Evolutionary conservation across 2,888 invertebrate genomes (phyloP), one percentile per base, ranked within the genome.

Genomic region (Drosophila diplacantha): DNA sequence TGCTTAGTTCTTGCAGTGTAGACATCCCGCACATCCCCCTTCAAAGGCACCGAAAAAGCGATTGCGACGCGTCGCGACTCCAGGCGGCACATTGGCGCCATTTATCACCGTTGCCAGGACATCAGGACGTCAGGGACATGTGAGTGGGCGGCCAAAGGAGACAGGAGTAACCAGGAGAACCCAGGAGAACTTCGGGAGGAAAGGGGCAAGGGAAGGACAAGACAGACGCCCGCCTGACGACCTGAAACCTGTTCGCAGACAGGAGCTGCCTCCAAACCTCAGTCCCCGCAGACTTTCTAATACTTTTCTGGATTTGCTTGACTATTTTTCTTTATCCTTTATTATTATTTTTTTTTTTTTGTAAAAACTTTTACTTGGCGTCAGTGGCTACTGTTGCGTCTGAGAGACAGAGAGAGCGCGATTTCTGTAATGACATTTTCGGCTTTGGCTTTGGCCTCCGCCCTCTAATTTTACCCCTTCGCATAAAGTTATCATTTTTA

Each of bases 81-180:
- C 61, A 74, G 79, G 85, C 83, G 88, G 82, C 87, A 85, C 83
- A 80, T 85, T 87, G 88, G 88, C 88, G 88, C 88, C 88, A 85
- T 85, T 85, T 86, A 85, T 86, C 86, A 87, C 85, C 84, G 86
- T 83, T 81, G 73, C 71, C 61, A 74, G 67, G 35, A 44, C 44
- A 29, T 44, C 44, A 18, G 44, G 44, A 29, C 44, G 71, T 70
- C 61, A 74, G 67, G 67, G 35, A 69, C 69, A 71, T 64, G 73
- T 62, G 55, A 41, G 60, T 32, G 55, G 52, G 62, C 38, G 62
- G 66, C 64, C 66, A 59, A 57, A 29, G 58, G 50, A 44, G 44
- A 29, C 44, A 18, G 16, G 18, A 29, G 26, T 18, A 29, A 18
- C 29, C 26, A 18, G 18, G 29, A 29, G 26, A 3, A 18, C 11